Conservation (phyloP, 2,888 invertebrate genomes). For the Orthosia cruda region DNA sequence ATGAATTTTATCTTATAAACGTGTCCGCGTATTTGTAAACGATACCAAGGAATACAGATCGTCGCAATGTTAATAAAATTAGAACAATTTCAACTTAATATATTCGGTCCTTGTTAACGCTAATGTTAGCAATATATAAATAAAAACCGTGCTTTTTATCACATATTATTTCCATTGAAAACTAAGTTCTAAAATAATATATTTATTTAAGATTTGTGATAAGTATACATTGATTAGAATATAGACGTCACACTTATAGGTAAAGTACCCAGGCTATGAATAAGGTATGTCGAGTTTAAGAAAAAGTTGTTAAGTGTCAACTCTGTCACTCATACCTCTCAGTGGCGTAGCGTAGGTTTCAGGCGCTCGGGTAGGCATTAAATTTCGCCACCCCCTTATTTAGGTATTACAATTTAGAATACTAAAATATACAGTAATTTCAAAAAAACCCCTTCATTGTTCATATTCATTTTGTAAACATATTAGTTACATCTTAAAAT, state of each 20-base stretch:
- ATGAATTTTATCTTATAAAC: neutral
- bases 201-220: conserved; percentile 34
- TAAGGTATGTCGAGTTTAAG: neutral
- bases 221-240: conserved; percentile 33
- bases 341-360: too few relatives aligned
- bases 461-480: too few relatives aligned
- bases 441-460: too few relatives aligned
- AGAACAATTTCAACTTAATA: neutral
- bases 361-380: too few relatives aligned
- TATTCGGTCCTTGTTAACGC: neutral
- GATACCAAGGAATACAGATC: conserved; percentile 3
- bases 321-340: neutral
- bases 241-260: conserved; percentile 22
- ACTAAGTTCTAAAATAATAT: neutral
- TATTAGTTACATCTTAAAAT: too few relatives aligned
- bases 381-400: too few relatives aligned
- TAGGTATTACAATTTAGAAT: too few relatives aligned
- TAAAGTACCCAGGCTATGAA: neutral
- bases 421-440: too few relatives aligned
- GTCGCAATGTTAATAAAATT: conserved; percentile 20
- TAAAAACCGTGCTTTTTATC: conserved; percentile 17
- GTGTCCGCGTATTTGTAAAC: neutral
- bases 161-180: conserved; percentile 15
- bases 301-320: neutral
- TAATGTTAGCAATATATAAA: conserved; percentile 2